phyloP scores from a whole-genome alignment of 2,797 vertebrate genomes.

The Perodicticus potto region DNA sequence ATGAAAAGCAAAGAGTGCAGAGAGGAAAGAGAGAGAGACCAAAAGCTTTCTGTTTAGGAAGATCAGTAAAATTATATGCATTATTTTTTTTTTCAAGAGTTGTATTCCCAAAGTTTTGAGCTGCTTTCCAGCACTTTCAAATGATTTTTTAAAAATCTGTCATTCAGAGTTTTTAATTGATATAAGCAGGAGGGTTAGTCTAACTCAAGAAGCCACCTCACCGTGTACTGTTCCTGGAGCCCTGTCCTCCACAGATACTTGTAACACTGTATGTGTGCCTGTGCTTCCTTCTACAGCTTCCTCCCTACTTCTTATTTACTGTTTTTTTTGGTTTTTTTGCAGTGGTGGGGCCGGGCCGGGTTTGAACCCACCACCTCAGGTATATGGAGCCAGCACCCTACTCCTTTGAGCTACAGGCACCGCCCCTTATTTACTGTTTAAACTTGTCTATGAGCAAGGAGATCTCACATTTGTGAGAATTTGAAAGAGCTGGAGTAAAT shows the following conservation, averaged over 20 bases:
- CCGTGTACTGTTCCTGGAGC: neutral
- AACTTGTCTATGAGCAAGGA: neutral
- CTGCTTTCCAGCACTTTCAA: neutral
- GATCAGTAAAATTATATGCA: neutral
- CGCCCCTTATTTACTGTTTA: neutral
- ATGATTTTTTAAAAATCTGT: neutral
- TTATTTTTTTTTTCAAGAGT: neutral
- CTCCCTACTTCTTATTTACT: neutral
- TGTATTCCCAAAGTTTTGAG: neutral
- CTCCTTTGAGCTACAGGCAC: too few species aligned
- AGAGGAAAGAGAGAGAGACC: neutral
- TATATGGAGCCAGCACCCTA: too few species aligned
- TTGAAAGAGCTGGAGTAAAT: neutral
- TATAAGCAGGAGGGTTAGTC: too few species aligned
- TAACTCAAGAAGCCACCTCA: neutral
- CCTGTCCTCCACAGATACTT: neutral
- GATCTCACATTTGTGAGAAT: neutral
- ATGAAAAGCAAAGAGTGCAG: neutral
- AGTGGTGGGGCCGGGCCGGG: too few species aligned
- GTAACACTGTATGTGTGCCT: fast-evolving
- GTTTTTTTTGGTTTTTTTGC: neutral
- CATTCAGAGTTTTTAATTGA: neutral
- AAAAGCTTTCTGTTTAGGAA: neutral
- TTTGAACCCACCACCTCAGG: too few species aligned
- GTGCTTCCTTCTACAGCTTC: neutral